Percentiles rank a stretch among this genome's conserved stretches.
These are phyloP conservation scores for Euzetes globulus DNA, from an alignment of 2,888 invertebrate genomes.

Conservation along the genomic window DNA sequence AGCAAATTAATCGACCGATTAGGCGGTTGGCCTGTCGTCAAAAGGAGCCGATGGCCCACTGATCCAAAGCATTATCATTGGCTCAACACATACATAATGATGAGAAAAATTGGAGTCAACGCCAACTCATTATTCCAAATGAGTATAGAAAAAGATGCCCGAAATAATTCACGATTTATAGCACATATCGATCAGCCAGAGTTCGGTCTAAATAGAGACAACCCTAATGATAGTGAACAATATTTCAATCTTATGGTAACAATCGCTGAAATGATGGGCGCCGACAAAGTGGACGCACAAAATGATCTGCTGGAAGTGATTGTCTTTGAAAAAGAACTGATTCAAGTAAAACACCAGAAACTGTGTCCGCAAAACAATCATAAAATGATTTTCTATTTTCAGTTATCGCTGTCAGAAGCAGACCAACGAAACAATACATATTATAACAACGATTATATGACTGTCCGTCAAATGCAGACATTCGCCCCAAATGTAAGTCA, in stretches of 20 bases:
- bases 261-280: conserved; percentile 14
- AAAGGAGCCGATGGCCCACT: neutral
- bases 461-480: neutral
- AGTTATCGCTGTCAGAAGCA: neutral
- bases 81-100: conserved; percentile 19
- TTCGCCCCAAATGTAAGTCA: conserved; percentile 5
- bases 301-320: neutral
- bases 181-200: neutral
- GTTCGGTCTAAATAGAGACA: neutral
- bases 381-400: neutral
- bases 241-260: conserved; percentile 16
- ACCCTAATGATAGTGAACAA: neutral
- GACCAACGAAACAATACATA: conserved; percentile 7
- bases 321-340: neutral
- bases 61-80: neutral
- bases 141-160: neutral
- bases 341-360: neutral
- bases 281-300: neutral
- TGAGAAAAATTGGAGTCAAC: conserved; percentile 3
- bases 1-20: neutral
- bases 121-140: neutral
- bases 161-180: neutral
- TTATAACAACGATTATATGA: conserved; percentile 8
- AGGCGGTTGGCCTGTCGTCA: conserved; percentile 11
- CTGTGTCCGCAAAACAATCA: neutral